Evolutionary conservation across 2,113 vertebrate species (phyloP), one percentile per base, ranked within the genome.

Genomic region (Onychostoma macrolepis): DNA sequence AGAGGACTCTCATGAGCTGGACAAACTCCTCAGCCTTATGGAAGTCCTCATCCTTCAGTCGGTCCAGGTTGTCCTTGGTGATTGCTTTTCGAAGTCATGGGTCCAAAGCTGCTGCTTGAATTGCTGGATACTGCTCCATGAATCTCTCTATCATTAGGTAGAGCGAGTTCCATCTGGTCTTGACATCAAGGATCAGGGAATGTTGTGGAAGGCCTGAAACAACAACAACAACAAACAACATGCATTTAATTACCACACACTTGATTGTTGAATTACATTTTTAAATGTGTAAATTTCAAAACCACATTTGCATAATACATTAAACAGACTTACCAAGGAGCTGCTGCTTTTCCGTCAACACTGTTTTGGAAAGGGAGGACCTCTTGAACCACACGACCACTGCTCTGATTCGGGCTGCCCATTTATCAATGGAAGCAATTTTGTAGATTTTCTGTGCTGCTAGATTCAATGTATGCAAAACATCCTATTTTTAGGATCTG

Each of bases 31-130:
- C 63, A 26, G 38, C 63, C 63, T 65, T 65, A n/a, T 65, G 26
- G 63, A 65, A 12, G 24, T 12, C 26, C 12, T 41, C 38, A 41
- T 41, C 45, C 45, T 65, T 9, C 13, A 33, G 71, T 43, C 8
- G 17, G 3, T 21, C 45, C 45, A 33, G 28, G 45, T 53, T 78
- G 75, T 53, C 45, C 26, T 78, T 78, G 15, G 26, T 10, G 13
- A 53, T 3, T 11, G 26, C 8, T 78, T 78, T 78, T 78, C 1
- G 7, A 15, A 78, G 75, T 30, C 4, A 13, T 78, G 45, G 75
- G 75, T 78, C 75, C 45, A 78, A 33, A 17, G 75, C 45, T 78
- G 26, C 75, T 53, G 48, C 76, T 78, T 78, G 76, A 8, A 53
- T 78, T 5, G 28, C 76, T 78, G 76, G 28, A 78, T 33, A 53